These are phyloP conservation scores for Cantharis rustica DNA, from an alignment of 2,888 invertebrate genomes.

Conservation along the genomic window DNA sequence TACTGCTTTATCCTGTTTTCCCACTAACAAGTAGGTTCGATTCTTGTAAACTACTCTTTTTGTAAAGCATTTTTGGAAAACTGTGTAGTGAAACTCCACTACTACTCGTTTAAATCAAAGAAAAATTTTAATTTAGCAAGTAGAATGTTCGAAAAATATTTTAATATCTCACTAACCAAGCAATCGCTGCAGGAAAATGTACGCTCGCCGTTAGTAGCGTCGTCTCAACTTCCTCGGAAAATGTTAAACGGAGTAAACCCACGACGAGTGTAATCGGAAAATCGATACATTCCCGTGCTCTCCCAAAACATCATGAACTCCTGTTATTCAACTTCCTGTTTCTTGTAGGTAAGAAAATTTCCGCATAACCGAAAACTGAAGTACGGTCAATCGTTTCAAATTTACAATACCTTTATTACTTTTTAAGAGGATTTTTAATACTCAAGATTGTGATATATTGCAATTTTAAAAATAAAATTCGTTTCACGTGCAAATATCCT, in stretches of 20 bases:
- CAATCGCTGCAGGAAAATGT: not conserved
- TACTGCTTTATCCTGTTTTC: conserved; percentile 35
- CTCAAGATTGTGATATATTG: not conserved
- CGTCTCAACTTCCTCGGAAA: conserved; percentile 11
- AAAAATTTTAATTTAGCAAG: conserved; percentile 25
- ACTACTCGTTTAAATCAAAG: conserved; percentile 32
- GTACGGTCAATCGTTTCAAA: not conserved
- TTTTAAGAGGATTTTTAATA: not conserved
- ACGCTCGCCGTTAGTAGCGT: not conserved
- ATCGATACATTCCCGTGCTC: conserved; percentile 26
- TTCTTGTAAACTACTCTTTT: conserved; percentile 51
- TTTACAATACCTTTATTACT: not conserved
- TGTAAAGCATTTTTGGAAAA: conserved; percentile 26
- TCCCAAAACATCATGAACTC: conserved; percentile 36
- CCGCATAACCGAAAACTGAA: conserved; percentile 12
- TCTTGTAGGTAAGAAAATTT: conserved; percentile 46
- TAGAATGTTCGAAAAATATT: not conserved
- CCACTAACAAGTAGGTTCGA: conserved; percentile 41
- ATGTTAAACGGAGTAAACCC: conserved; percentile 1
- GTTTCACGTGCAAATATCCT: not conserved
- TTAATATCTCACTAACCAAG: not conserved
- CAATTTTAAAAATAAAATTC: not conserved
- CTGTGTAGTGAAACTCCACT: conserved; percentile 39
- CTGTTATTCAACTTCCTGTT: conserved; percentile 51
- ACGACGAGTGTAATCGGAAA: conserved; percentile 7